These are phyloP conservation scores for Plagodis dolabraria DNA, from an alignment of 2,888 invertebrate genomes.

Conservation along the genomic window DNA sequence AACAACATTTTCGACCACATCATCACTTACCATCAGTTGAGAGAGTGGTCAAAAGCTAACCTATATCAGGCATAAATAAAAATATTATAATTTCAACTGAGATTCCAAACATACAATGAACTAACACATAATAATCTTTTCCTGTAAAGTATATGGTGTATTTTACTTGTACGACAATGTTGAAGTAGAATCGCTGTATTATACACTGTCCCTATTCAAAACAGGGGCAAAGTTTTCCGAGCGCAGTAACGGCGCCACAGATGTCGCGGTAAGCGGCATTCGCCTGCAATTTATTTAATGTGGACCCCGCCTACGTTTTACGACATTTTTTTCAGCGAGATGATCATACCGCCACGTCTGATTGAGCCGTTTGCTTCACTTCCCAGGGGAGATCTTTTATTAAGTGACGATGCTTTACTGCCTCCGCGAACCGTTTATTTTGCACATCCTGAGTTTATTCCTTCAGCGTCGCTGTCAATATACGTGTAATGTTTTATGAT, in stretches of 20 bases:
- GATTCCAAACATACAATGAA: no score
- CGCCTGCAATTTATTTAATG: conserved; percentile 81
- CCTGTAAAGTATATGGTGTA: neutral
- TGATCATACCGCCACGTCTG: conserved; percentile 76
- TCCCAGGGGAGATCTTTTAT: conserved; percentile 73
- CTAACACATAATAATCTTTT: no score
- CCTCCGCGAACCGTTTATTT: conserved; percentile 54
- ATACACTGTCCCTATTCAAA: conserved; percentile 25
- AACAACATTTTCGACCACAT: no score
- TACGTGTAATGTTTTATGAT: conserved; percentile 40
- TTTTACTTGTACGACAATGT: neutral
- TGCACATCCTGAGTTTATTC: conserved; percentile 44
- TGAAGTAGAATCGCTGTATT: neutral
- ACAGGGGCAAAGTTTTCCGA: conserved; percentile 32
- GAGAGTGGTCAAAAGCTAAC: no score
- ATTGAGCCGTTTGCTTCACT: conserved; percentile 76
- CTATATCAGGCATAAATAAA: no score
- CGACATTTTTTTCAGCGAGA: conserved; percentile 69
- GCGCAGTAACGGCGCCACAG: conserved; percentile 55
- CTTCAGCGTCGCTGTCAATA: conserved; percentile 44
- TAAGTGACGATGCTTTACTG: conserved; percentile 73
- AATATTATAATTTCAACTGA: no score
- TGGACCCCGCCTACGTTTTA: conserved; percentile 69
- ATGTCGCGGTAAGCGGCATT: conserved; percentile 67
- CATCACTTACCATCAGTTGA: no score